Percentiles rank a stretch among this genome's conserved stretches.
Evolutionary conservation across 2,113 vertebrate genomes (phyloP).

Genomic region (Amphiprion percula): DNA sequence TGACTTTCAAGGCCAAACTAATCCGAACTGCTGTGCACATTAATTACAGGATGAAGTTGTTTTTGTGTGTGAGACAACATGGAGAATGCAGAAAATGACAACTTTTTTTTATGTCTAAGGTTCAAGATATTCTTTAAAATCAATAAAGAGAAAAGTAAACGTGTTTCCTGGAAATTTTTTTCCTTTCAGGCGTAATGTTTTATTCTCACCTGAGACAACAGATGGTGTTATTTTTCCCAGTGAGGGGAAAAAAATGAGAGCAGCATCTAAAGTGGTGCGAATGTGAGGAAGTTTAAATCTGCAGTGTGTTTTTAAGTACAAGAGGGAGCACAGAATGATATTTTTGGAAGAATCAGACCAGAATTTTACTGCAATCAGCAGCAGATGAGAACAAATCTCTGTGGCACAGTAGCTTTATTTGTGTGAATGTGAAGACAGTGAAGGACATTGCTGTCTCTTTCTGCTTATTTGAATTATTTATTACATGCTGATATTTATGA

Average conservation of each 20-base stretch:
- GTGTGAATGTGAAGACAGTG: too few species aligned
- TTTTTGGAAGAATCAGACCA: neutral
- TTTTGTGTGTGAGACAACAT: neutral
- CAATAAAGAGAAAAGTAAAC: neutral
- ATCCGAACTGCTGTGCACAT: constrained; percentile 1
- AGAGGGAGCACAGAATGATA: neutral
- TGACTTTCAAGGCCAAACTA: constrained; percentile 31
- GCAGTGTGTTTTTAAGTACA: neutral
- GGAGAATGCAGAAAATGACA: neutral
- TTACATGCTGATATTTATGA: constrained; percentile 1
- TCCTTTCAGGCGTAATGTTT: neutral
- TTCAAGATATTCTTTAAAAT: too few species aligned
- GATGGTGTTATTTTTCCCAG: neutral
- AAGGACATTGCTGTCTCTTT: neutral
- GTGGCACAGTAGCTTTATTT: neutral
- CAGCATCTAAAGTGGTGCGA: neutral
- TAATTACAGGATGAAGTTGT: neutral
- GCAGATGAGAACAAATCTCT: neutral
- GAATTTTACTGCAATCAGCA: neutral
- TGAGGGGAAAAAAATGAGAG: neutral
- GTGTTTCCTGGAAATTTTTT: constrained; percentile 11
- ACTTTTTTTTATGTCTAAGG: too few species aligned
- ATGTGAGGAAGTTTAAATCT: constrained; percentile 13
- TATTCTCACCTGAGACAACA: constrained; percentile 15
- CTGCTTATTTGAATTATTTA: constrained; percentile 44